These are phyloP conservation scores for Ennomos erosarius DNA, from an alignment of 2,888 invertebrate genomes.

Conservation along the genomic window DNA sequence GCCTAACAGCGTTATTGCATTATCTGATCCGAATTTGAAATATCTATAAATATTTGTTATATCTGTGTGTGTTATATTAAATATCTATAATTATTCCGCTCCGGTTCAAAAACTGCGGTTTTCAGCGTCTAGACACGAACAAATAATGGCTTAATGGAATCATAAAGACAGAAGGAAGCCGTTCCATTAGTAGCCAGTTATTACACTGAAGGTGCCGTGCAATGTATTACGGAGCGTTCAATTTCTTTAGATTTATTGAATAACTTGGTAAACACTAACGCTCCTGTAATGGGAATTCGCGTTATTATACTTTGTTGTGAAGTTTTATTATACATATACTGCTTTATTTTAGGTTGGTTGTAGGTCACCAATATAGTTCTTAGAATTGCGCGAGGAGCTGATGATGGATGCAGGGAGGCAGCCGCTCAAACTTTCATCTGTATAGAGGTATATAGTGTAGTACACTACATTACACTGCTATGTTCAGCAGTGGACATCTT, in stretches of 20 bases:
- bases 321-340: slow-evolving; percentile 8
- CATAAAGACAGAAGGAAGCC: slow-evolving; percentile 35
- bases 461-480: too few relatives aligned
- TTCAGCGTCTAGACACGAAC: slow-evolving; percentile 38
- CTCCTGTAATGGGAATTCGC: slow-evolving; percentile 28
- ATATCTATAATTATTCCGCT: slow-evolving; percentile 1
- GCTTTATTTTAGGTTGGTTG: slow-evolving; percentile 7
- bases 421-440: too few relatives aligned
- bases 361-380: background rate
- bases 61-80: too few relatives aligned
- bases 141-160: slow-evolving; percentile 35
- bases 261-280: slow-evolving; percentile 44
- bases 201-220: slow-evolving; percentile 40
- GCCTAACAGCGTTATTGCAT: slow-evolving; percentile 30
- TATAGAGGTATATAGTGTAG: too few relatives aligned
- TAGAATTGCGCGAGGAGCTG: too few relatives aligned
- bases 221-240: slow-evolving; percentile 42
- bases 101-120: slow-evolving; percentile 31
- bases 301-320: slow-evolving; percentile 29
- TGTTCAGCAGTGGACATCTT: too few relatives aligned
- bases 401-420: too few relatives aligned
- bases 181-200: slow-evolving; percentile 43
- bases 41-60: background rate
- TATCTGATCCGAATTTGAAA: slow-evolving; percentile 9
- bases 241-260: slow-evolving; percentile 47